Evolutionary conservation across 2,113 vertebrate genomes (phyloP).

Genomic region (Pithys albifrons): DNA sequence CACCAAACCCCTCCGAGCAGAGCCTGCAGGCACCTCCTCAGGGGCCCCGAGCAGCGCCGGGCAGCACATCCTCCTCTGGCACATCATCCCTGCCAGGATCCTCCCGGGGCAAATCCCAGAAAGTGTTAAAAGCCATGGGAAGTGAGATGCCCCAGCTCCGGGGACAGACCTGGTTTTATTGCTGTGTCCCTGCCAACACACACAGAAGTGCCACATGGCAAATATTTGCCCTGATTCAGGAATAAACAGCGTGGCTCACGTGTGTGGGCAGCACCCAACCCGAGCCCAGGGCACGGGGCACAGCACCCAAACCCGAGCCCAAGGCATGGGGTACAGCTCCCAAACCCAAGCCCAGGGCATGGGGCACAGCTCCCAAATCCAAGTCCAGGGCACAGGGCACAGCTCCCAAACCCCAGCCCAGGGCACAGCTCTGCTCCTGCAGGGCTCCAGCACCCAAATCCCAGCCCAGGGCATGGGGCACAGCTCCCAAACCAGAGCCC

Average conservation of each 20-base stretch:
- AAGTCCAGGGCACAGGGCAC: too few relatives aligned
- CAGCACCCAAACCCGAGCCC: too few relatives aligned
- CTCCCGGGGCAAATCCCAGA: background rate
- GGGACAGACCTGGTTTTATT: background rate
- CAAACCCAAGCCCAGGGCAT: accelerated
- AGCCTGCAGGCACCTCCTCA: background rate
- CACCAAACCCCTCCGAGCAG: accelerated
- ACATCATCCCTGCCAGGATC: accelerated
- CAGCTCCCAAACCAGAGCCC: background rate
- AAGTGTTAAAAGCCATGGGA: background rate
- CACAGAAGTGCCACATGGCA: background rate
- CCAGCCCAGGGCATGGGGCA: accelerated
- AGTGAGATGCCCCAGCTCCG: background rate
- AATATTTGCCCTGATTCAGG: background rate
- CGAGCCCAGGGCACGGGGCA: accelerated
- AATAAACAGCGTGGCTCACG: background rate
- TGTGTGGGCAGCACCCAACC: background rate
- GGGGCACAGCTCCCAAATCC: too few relatives aligned
- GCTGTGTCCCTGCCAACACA: background rate
- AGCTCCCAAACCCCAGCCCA: background rate
- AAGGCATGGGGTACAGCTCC: too few relatives aligned
- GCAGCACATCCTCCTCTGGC: accelerated
- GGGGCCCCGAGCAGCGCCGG: accelerated
- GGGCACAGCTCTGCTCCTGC: too few relatives aligned
- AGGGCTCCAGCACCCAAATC: accelerated